phyloP scores from a whole-genome alignment of 1,140 invertebrate species.

The Asobara japonica region DNA sequence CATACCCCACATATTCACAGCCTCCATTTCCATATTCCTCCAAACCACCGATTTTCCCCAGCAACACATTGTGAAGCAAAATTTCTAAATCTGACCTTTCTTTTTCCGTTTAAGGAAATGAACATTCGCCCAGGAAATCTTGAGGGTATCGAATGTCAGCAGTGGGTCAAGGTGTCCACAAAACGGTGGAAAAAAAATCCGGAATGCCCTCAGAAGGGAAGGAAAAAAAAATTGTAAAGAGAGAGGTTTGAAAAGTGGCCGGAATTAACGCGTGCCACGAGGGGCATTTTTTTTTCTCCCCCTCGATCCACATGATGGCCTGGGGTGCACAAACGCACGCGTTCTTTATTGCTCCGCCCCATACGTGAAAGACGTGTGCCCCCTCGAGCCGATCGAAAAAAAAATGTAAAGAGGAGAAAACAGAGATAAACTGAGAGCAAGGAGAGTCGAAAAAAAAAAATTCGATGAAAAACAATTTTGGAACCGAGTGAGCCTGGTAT shows the following conservation, averaged over 20 bases:
- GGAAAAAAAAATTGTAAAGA: background rate
- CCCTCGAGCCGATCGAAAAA: conserved; percentile 41
- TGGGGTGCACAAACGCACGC: background rate
- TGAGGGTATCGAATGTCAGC: conserved; percentile 47
- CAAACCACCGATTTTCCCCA: too few species aligned
- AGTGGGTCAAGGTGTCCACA: conserved; percentile 28
- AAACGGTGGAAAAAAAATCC: conserved; percentile 32
- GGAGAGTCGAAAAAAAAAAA: too few species aligned
- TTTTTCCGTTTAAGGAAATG: conserved; percentile 50
- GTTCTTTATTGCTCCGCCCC: conserved; percentile 32
- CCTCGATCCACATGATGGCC: background rate
- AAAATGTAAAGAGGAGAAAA: conserved; percentile 1
- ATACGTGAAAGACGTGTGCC: conserved; percentile 25
- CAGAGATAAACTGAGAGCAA: conserved; percentile 46
- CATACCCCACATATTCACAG: too few species aligned
- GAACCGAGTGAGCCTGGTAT: too few species aligned
- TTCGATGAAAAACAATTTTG: too few species aligned
- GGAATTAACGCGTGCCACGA: conserved; percentile 56
- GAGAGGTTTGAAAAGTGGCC: conserved; percentile 56
- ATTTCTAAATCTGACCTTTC: too few species aligned
- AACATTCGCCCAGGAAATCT: conserved; percentile 51
- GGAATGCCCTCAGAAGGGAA: background rate
- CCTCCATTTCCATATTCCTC: too few species aligned
- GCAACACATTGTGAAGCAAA: too few species aligned
- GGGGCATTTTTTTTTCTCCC: conserved; percentile 16